A percentile compares a stretch with the other conserved stretches of the same genome.
Conservation (phyloP, 1,140 invertebrate species). For the Drosophila pectinifera region DNA sequence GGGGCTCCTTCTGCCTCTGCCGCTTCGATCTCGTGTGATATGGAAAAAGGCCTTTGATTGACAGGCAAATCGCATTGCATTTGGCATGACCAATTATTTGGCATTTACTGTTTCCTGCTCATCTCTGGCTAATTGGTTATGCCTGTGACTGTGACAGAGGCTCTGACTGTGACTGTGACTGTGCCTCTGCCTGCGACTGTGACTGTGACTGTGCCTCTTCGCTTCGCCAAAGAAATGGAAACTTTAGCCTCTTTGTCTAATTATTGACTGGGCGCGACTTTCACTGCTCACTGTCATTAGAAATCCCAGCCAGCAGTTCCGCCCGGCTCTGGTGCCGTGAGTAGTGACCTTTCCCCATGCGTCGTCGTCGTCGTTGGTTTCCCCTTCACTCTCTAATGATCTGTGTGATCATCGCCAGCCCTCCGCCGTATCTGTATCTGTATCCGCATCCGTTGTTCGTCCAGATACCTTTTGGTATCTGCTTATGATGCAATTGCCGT, state of each 20-base stretch:
- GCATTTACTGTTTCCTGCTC: constrained; percentile 48
- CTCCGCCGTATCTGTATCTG: constrained; percentile 3
- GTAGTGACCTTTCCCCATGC: not conserved
- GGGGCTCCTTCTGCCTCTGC: not conserved
- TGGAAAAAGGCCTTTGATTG: constrained; percentile 39
- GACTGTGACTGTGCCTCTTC: not conserved
- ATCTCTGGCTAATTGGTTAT: constrained; percentile 45
- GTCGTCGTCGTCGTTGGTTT: not conserved
- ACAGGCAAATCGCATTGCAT: constrained; percentile 47
- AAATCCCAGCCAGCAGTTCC: not conserved
- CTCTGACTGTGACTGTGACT: constrained; percentile 1
- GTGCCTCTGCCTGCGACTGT: too few relatives aligned
- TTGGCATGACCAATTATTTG: constrained; percentile 60
- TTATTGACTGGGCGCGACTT: constrained; percentile 61
- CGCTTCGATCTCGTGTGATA: constrained; percentile 10
- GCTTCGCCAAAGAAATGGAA: constrained; percentile 17
- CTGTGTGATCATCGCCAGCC: constrained; percentile 1
- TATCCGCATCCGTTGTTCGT: not conserved
- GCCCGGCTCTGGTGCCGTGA: not conserved
- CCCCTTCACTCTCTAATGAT: constrained; percentile 49
- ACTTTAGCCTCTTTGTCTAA: constrained; percentile 43
- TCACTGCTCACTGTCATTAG: constrained; percentile 47
- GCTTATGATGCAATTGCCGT: constrained; percentile 58
- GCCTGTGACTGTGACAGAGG: constrained; percentile 15
- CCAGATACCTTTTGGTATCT: constrained; percentile 13